Base-by-base conservation (phyloP, 1,140 invertebrate genomes). In the Trichonephila inaurata region DNA sequence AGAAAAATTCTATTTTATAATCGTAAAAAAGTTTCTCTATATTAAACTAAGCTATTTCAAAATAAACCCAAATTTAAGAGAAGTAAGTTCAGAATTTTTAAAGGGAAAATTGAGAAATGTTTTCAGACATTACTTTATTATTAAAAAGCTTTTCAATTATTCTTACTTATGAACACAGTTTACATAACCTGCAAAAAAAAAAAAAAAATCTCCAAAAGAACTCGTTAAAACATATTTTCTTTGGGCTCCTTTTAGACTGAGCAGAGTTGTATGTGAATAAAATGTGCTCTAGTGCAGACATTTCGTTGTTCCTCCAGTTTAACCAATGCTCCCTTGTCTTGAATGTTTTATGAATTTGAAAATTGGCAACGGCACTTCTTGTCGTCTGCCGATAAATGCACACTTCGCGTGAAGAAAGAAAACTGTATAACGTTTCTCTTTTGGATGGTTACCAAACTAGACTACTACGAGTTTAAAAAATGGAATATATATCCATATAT, bases 241-340 rank as follows among this genome's bases (percentile, higher is more conserved):
- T 21, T 7, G 6, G 58, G 18, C 1, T 33, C 3, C n/a, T 90
- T n/a, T 28, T 19, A 77, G n/a, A 19, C 16, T 58, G 81, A 14
- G 51, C 18, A 83, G 19, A 44, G 18, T 19, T 51, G 18, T 19
- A 40, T 81, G 18, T 40, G 12, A 83, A 83, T 83, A 33, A 83
- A 83, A 51, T n/a, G 58, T 83, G 81, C 81, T 58, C 51, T 21
- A 83, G 40, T 83, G 81, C 19, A 21, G 33, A 83, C 81, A 93
- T 44, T 88, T 19, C 18, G 21, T 19, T 62, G 14, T 24, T 62
- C 28, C 86, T 62, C 62, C 58, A 58, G 5, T 33, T 33, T 33
- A 88, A 33, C 51, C 28, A 19, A 28, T 7, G 28, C 58, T 28
- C 7, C 60, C 24, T n/a, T 21, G 8, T 16, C 5, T 19, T 62